phyloP scores from a whole-genome alignment of 2,113 vertebrate species.

The Ameiurus melas region DNA sequence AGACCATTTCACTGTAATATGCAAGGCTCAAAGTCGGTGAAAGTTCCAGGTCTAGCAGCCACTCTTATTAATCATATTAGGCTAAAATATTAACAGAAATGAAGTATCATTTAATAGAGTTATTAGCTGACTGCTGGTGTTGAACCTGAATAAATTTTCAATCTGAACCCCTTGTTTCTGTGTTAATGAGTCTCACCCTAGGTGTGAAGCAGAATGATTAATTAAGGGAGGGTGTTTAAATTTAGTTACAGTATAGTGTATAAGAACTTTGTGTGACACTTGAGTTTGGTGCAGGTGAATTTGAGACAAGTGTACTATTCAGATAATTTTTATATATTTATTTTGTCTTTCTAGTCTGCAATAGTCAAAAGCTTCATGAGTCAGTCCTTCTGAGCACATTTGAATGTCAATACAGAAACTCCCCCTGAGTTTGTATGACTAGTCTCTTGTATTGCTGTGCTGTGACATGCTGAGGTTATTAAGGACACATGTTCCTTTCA shows the following conservation, averaged over 20 bases:
- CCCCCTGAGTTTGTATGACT: background rate
- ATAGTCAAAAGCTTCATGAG: background rate
- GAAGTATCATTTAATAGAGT: conserved; percentile 34
- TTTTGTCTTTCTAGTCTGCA: background rate
- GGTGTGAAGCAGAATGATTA: conserved; percentile 33
- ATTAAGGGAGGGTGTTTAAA: conserved; percentile 13
- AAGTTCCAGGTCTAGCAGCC: background rate
- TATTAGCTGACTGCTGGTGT: conserved; percentile 37
- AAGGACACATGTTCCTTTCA: background rate
- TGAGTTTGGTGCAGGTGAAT: background rate
- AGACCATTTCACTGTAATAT: background rate
- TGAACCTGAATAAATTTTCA: conserved; percentile 39
- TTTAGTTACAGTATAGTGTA: conserved; percentile 38
- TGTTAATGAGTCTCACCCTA: conserved; percentile 43
- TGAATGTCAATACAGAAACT: background rate
- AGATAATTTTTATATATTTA: background rate
- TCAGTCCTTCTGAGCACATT: background rate
- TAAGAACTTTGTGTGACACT: conserved; percentile 17
- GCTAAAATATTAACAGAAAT: background rate
- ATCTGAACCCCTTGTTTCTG: conserved; percentile 27
- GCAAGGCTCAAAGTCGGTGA: background rate
- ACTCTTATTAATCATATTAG: background rate
- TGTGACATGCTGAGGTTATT: background rate
- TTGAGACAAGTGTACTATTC: background rate
- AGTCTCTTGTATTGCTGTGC: background rate